Conservation (phyloP, 2,888 invertebrate genomes). For the Quadroppia sp. region DNA sequence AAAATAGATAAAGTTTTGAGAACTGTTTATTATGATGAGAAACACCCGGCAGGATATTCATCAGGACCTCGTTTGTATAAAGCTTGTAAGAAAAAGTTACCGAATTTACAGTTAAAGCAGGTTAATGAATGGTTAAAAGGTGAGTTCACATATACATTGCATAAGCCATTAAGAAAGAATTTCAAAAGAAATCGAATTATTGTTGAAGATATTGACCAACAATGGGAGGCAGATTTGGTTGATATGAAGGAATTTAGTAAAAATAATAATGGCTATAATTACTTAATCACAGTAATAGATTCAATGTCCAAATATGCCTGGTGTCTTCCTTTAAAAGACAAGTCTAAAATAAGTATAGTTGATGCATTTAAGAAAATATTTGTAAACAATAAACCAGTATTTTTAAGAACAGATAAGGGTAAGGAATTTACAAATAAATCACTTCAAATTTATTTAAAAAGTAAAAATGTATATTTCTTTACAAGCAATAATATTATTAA, state of each 20-base stretch:
- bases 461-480: not conserved
- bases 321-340: not conserved
- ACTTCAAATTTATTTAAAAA: not conserved
- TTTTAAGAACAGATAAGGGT: not conserved
- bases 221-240: not conserved
- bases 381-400: not conserved
- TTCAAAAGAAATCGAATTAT: too few species aligned
- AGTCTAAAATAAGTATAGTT: not conserved
- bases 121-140: constrained; percentile 25
- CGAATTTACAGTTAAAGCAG: not conserved
- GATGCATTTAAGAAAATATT: not conserved
- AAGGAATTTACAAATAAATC: not conserved
- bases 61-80: not conserved
- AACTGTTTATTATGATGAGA: constrained; percentile 16
- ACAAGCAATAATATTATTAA: not conserved
- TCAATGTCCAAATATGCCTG: not conserved
- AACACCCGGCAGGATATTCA: not conserved
- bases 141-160: constrained; percentile 32
- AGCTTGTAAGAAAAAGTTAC: not conserved
- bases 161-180: constrained; percentile 8
- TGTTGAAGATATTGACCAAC: not conserved
- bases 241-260: not conserved
- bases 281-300: not conserved
- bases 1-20: not conserved
- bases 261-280: not conserved